A percentile compares a stretch with the other conserved stretches of the same genome.
Conservation (phyloP, 2,113 vertebrate species). For the Sylvilagus bachmani region DNA sequence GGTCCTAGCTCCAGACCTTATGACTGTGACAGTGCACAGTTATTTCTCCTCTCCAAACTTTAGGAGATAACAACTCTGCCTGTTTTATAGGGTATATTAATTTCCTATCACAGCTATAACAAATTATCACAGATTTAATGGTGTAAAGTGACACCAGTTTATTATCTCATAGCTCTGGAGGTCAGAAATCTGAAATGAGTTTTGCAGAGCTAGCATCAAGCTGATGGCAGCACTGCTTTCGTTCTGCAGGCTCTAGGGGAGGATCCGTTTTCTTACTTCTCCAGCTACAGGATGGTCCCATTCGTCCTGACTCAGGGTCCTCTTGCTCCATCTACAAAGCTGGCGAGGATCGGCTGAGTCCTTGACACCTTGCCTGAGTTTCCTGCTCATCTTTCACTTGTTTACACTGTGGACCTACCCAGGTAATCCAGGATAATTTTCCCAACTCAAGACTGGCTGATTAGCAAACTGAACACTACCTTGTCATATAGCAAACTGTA, state of each 20-base stretch:
- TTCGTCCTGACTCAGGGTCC: background rate
- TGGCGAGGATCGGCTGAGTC: background rate
- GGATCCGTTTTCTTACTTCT: background rate
- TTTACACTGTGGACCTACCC: background rate
- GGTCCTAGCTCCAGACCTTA: background rate
- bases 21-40: background rate
- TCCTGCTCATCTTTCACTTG: background rate
- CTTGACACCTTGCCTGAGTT: background rate
- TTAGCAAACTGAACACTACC: background rate
- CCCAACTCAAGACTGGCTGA: background rate
- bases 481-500: background rate
- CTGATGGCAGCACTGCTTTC: background rate
- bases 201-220: background rate
- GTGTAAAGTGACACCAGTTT: background rate
- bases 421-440: background rate
- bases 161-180: background rate
- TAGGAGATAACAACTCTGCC: background rate
- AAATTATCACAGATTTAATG: background rate
- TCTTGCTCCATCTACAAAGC: background rate
- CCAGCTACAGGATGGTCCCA: background rate
- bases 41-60: background rate
- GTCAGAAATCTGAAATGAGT: constrained; percentile 7
- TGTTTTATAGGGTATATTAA: background rate
- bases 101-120: background rate
- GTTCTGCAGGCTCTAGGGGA: background rate